phyloP scores from a whole-genome alignment of 2,888 invertebrate species.

The Lordiphosa fenestrarum region DNA sequence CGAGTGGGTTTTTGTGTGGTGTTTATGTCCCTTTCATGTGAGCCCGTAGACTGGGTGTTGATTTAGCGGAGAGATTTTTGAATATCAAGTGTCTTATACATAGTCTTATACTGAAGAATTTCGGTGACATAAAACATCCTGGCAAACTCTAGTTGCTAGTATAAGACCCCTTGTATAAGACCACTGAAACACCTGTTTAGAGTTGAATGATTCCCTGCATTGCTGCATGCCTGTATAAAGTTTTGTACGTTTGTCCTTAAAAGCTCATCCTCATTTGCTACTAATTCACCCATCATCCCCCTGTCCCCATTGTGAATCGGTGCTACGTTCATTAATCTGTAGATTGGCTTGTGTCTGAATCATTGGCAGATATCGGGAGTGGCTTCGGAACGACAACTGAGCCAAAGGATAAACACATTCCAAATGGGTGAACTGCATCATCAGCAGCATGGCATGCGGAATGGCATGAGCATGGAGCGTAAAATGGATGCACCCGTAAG shows the following conservation, averaged over 20 bases:
- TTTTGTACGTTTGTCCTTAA: slow-evolving; percentile 48
- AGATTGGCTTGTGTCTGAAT: slow-evolving; percentile 80
- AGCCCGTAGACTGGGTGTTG: slow-evolving; percentile 29
- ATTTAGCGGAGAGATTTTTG: slow-evolving; percentile 23
- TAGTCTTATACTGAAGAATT: too few relatives aligned
- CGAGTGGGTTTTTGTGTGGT: not conserved
- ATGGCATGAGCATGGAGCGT: slow-evolving; percentile 85
- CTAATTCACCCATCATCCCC: slow-evolving; percentile 66
- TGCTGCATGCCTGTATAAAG: slow-evolving; percentile 47
- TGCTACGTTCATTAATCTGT: slow-evolving; percentile 66
- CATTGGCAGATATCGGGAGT: slow-evolving; percentile 87
- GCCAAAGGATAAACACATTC: slow-evolving; percentile 88
- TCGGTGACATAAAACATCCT: too few relatives aligned
- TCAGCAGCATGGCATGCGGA: slow-evolving; percentile 81
- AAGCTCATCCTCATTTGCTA: slow-evolving; percentile 66
- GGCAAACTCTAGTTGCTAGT: too few relatives aligned
- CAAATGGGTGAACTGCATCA: slow-evolving; percentile 89
- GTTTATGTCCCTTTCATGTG: slow-evolving; percentile 30
- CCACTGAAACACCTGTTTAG: not conserved
- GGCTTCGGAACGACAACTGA: slow-evolving; percentile 87
- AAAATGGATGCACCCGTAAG: slow-evolving; percentile 90
- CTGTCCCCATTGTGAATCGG: slow-evolving; percentile 14
- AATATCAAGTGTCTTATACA: too few relatives aligned
- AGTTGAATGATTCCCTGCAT: slow-evolving; percentile 33
- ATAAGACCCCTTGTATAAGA: not conserved